phyloP scores from a whole-genome alignment of 2,888 invertebrate species.

The Thyatira batis region DNA sequence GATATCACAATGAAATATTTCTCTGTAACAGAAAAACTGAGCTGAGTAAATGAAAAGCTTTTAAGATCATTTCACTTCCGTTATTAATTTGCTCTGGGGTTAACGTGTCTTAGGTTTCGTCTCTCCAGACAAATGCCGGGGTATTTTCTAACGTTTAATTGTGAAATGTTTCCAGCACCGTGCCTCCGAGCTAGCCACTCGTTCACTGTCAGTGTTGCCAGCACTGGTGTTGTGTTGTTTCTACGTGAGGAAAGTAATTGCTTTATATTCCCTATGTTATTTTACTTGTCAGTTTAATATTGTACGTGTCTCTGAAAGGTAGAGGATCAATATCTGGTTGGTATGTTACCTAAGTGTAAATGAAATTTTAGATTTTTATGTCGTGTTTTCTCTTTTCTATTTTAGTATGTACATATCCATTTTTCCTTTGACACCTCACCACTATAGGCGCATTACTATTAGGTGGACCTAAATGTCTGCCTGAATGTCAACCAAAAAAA shows the following conservation, averaged over 20 bases:
- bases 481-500: no score
- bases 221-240: not conserved
- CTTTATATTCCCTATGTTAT: not conserved
- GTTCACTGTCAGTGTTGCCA: not conserved
- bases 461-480: no score
- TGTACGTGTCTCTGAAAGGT: not conserved
- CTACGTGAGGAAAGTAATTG: not conserved
- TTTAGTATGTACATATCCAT: no score
- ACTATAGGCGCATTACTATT: no score
- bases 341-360: not conserved
- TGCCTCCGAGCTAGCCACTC: not conserved
- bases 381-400: no score
- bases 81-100: not conserved
- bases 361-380: not conserved
- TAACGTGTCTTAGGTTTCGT: not conserved
- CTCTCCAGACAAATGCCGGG: not conserved
- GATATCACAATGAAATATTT: no score
- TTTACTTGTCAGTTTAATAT: not conserved
- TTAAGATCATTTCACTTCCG: not conserved
- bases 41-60: not conserved
- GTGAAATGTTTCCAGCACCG: not conserved
- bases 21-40: not conserved
- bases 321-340: not conserved
- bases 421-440: no score
- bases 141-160: not conserved